These are phyloP conservation scores for Oithona nana DNA, from an alignment of 2,888 invertebrate genomes.

Conservation along the genomic window DNA sequence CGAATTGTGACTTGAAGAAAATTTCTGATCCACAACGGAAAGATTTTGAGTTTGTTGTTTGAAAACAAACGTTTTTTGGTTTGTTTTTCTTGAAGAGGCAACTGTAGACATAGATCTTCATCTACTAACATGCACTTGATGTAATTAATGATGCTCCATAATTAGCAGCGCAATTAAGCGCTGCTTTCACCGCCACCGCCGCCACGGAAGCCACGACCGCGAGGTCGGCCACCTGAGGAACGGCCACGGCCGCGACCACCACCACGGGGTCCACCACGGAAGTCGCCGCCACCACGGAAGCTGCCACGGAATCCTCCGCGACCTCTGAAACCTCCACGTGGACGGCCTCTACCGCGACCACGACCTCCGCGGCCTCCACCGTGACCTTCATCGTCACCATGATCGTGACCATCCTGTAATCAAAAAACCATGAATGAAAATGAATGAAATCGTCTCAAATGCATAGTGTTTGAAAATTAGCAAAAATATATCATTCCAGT, in stretches of 20 bases:
- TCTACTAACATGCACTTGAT: too few relatives aligned
- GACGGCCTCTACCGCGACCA: conserved; percentile 15
- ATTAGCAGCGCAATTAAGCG: too few relatives aligned
- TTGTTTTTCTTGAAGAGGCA: too few relatives aligned
- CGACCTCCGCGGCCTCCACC: conserved; percentile 17
- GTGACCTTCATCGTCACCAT: background rate
- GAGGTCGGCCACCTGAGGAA: conserved; percentile 17
- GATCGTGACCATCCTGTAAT: conserved; percentile 13
- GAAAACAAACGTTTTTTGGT: too few relatives aligned
- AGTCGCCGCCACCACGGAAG: conserved; percentile 21
- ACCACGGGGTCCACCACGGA: conserved; percentile 23
- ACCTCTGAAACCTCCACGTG: conserved; percentile 19
- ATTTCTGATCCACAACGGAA: too few relatives aligned
- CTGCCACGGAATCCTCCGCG: background rate
- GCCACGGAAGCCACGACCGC: background rate
- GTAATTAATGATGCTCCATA: too few relatives aligned
- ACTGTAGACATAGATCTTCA: too few relatives aligned
- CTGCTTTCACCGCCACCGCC: background rate
- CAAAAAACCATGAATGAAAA: background rate
- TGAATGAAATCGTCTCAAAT: background rate
- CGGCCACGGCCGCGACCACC: conserved; percentile 20
- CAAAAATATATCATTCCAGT: background rate
- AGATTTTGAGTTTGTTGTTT: too few relatives aligned
- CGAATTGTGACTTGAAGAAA: too few relatives aligned
- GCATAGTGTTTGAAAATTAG: background rate